Evolutionary conservation across 2,888 invertebrate genomes (phyloP).

Genomic region (Hoplodrina ambigua): DNA sequence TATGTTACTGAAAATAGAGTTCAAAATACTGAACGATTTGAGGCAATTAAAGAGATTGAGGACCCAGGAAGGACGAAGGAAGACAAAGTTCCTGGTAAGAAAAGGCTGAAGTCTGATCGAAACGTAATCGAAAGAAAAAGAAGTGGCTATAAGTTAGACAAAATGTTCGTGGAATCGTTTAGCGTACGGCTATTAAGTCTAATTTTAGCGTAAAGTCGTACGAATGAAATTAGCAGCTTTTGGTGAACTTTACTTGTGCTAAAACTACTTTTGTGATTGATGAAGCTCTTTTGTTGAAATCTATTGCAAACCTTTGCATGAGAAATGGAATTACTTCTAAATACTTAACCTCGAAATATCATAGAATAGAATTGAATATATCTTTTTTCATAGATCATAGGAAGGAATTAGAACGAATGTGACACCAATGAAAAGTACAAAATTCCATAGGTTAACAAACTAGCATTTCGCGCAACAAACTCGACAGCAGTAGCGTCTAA

Average conservation of each 20-base stretch:
- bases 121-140: conserved; percentile 38
- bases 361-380: no score
- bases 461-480: conserved; percentile 23
- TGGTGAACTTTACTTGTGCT: conserved; percentile 33
- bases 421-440: conserved; percentile 5
- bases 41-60: conserved; percentile 27
- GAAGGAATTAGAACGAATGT: conserved; percentile 11
- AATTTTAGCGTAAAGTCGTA: conserved; percentile 29
- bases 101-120: conserved; percentile 33
- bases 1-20: conserved; percentile 29
- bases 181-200: conserved; percentile 34
- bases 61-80: conserved; percentile 32
- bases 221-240: conserved; percentile 43
- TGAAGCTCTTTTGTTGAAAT: conserved; percentile 35
- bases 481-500: conserved; percentile 28
- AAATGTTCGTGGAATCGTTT: conserved; percentile 37
- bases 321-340: conserved; percentile 15
- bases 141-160: conserved; percentile 44
- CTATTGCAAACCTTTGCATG: conserved; percentile 23
- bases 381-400: no score
- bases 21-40: conserved; percentile 23
- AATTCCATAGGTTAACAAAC: conserved; percentile 37
- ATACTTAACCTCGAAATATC: not conserved
- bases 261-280: conserved; percentile 41
- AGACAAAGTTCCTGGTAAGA: conserved; percentile 29